Percentiles rank a stretch among this genome's conserved stretches.
These are phyloP conservation scores for Anguilla megastoma DNA, from an alignment of 2,797 vertebrate species.

Conservation along the genomic window DNA sequence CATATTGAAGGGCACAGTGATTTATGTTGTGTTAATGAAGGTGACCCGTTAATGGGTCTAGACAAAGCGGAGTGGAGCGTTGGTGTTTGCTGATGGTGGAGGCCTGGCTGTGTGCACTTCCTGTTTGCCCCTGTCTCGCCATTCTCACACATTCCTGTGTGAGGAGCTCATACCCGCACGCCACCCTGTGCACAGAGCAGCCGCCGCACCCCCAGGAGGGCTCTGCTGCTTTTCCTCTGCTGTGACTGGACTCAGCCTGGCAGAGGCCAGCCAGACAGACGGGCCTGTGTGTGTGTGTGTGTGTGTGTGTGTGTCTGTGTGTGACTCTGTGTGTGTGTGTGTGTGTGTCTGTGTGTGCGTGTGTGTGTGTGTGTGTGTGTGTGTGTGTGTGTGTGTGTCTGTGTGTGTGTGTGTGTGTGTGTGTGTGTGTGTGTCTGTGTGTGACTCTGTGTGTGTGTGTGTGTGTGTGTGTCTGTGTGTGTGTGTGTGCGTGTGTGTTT, in stretches of 20 bases:
- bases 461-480: conserved; percentile 26
- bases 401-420: background rate
- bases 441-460: conserved; percentile 14
- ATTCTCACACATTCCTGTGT: conserved; percentile 65
- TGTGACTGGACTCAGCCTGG: background rate
- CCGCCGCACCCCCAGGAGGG: conserved; percentile 36
- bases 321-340: background rate
- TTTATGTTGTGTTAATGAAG: conserved; percentile 15
- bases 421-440: conserved; percentile 23
- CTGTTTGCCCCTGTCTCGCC: conserved; percentile 70
- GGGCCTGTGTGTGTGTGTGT: background rate
- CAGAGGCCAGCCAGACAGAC: background rate
- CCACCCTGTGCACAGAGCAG: conserved; percentile 33
- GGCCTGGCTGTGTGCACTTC: background rate
- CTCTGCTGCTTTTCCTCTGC: background rate
- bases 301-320: conserved; percentile 19
- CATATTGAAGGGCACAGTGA: background rate
- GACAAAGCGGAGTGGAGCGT: background rate
- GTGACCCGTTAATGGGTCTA: background rate
- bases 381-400: conserved; percentile 21
- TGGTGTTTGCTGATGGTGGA: background rate
- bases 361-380: conserved; percentile 18
- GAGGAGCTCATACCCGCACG: conserved; percentile 59
- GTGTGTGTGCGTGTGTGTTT: background rate
- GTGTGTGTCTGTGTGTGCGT: conserved; percentile 26